Evolutionary conservation across 2,888 invertebrate genomes (phyloP).

Genomic region (Caenorhabditis uteleia): DNA sequence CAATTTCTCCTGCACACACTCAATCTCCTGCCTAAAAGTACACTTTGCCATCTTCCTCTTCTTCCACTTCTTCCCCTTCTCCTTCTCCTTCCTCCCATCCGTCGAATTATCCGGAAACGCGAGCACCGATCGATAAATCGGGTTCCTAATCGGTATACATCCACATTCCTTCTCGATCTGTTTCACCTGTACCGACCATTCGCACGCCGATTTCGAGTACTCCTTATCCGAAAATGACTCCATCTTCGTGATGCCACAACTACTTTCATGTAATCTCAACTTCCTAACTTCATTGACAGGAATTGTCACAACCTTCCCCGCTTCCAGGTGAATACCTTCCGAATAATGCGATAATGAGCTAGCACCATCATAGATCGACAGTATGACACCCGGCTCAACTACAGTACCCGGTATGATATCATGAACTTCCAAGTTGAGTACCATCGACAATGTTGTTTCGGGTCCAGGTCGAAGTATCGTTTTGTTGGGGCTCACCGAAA

Average conservation of each 20-base stretch:
- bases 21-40: constrained; percentile 52
- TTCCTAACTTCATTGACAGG: constrained; percentile 63
- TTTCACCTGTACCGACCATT: constrained; percentile 51
- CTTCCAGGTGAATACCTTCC: constrained; percentile 63
- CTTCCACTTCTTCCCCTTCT: constrained; percentile 21
- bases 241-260: constrained; percentile 49
- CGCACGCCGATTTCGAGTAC: constrained; percentile 59
- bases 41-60: constrained; percentile 46
- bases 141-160: constrained; percentile 42
- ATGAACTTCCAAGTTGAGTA: constrained; percentile 61
- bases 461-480: constrained; percentile 63
- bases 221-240: constrained; percentile 50
- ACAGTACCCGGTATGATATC: constrained; percentile 57
- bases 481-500: constrained; percentile 56
- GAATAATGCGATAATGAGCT: constrained; percentile 48
- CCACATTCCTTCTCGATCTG: constrained; percentile 41
- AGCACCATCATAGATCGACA: constrained; percentile 55
- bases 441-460: constrained; percentile 58
- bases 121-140: constrained; percentile 30
- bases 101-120: constrained; percentile 12
- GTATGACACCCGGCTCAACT: constrained; percentile 57
- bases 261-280: constrained; percentile 48
- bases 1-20: constrained; percentile 54
- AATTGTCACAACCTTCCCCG: constrained; percentile 62
- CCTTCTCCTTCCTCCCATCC: constrained; percentile 3